Evolutionary conservation across 2,888 invertebrate genomes (phyloP), one percentile per base, ranked within the genome.

Genomic region (Tetragnatha montana): DNA sequence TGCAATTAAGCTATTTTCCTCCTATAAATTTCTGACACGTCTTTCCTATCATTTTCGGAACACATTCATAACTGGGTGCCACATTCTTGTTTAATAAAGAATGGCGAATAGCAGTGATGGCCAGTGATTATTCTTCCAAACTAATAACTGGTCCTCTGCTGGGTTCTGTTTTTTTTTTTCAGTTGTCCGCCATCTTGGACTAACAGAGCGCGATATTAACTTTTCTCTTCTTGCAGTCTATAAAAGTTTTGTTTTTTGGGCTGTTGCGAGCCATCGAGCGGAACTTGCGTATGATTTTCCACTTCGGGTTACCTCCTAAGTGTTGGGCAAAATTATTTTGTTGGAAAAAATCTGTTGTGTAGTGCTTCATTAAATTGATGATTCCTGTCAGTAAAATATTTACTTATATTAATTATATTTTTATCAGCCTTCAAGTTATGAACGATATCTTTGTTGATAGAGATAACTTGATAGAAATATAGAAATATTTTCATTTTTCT

Each of bases 1-100:
- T 60, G 78, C 60, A 78, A 78, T 78, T 78, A 78, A 60, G 68
- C 60, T 78, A 78, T 78, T 78, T 78, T 78, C 78, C 78, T 78
- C 78, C 78, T 78, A 78, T 78, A 60, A 78, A 78, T 78, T 78
- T 78, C 21, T 60, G 78, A 60, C 60, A 78, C 78, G 78, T 78
- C 60, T 78, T 78, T 60, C 78, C 78, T 78, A 78, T 78, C 60
- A 78, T 60, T 78, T 78, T 78, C 78, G 21, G 78, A 78, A 60
- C 60, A 17, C 78, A 60, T 78, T 78, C 78, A 78, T 78, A 78
- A 78, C 60, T 22, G 78, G 60, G 78, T 78, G 78, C 60, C 78
- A 78, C 60, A 51, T 60, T 51, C 78, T 60, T 60, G 78, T 78
- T 78, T 78, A 78, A 78, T 78, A 78, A 78, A 78, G 60, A 51